Evolutionary conservation across 2,888 invertebrate genomes (phyloP), one percentile per base, ranked within the genome.

Genomic region (Carabus problematicus): DNA sequence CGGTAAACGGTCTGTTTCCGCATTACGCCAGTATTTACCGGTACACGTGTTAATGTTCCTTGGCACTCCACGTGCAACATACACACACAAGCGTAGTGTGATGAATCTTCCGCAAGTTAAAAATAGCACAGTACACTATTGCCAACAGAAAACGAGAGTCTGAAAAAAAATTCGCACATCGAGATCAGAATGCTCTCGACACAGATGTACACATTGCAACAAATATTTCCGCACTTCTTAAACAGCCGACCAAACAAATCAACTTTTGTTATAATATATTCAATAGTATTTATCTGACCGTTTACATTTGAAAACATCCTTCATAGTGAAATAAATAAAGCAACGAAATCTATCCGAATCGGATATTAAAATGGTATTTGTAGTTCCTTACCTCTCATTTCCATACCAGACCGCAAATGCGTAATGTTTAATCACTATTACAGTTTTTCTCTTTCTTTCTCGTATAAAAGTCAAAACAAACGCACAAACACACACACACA

Each of bases 131-230:
- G 56, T 9, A 12, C 9, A 52, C 42, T 64, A 43, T 29, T 19
- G 64, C 64, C 45, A 64, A 56, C 64, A 29, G 64, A 64, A 64
- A 64, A 56, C 64, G 64, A 64, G 56, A 64, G 64, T 64, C 56
- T 11, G 3, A 6, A 52, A 54, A 42, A 54, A 64, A 56, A 64
- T 64, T 64, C 56, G 45, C 55, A 41, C n/a, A 54, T 61, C 61
- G 45, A 61, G 61, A 39, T 49, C 29, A 29, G 29, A 29, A 29
- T 29, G 29, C 52, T 14, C 12, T 52, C 16, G 14, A 19, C 49
- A 52, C 16, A 18, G 29, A 29, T 52, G 52, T 11, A 12, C 8
- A 52, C 16, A 14, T n/a, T n/a, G n/a, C n/a, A 14, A 12, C 52
- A 16, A 49, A 52, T 9, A 52, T 52, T 14, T 14, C 14, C 19